These are phyloP conservation scores for Drosophila serrata DNA, from an alignment of 1,140 invertebrate species.

Conservation along the genomic window DNA sequence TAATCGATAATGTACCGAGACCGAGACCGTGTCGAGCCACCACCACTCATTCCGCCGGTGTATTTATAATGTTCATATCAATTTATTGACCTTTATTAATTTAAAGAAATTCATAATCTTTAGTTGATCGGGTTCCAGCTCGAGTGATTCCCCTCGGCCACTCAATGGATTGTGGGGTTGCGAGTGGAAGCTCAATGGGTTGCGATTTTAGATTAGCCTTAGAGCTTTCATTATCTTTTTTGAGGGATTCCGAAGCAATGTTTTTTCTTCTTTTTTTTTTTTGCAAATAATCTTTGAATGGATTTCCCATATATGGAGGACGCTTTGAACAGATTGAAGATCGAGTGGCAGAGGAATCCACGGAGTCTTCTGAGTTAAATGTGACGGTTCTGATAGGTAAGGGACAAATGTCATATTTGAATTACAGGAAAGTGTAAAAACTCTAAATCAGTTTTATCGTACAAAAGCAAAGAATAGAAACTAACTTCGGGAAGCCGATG, in stretches of 20 bases:
- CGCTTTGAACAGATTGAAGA: slow-evolving; percentile 81
- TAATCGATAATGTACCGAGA: slow-evolving; percentile 53
- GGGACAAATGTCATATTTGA: neutral
- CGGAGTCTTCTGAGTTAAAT: too few relatives aligned
- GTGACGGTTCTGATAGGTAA: neutral
- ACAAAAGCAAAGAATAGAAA: too few relatives aligned
- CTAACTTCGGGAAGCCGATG: too few relatives aligned
- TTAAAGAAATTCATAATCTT: slow-evolving; percentile 31
- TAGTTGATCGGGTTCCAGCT: neutral
- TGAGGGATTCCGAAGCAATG: neutral
- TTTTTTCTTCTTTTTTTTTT: neutral
- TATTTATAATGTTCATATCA: slow-evolving; percentile 29
- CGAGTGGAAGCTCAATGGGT: slow-evolving; percentile 32
- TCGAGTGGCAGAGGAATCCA: neutral
- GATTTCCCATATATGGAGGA: slow-evolving; percentile 86
- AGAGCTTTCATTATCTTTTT: slow-evolving; percentile 18
- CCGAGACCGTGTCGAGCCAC: slow-evolving; percentile 1
- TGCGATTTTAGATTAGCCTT: slow-evolving; percentile 14
- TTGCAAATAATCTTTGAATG: neutral
- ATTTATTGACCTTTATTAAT: slow-evolving; percentile 49
- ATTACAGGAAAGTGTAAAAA: neutral
- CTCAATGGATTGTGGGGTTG: slow-evolving; percentile 1
- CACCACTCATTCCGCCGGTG: neutral
- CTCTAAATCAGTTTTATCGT: neutral
- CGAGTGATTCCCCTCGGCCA: slow-evolving; percentile 17